phyloP scores from a whole-genome alignment of 2,888 invertebrate species.

The Malacosoma neustria region DNA sequence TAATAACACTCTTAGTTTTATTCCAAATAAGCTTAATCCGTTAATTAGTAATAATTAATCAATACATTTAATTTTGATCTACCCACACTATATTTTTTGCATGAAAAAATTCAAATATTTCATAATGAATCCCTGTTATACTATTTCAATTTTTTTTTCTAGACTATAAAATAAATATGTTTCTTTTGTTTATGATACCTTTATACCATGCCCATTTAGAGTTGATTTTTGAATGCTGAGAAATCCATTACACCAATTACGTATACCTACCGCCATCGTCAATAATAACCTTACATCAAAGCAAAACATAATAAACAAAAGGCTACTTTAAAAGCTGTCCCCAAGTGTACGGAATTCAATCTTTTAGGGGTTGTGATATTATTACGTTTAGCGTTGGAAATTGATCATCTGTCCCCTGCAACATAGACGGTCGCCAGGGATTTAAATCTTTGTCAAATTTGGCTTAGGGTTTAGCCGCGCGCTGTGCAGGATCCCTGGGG shows the following conservation, averaged over 20 bases:
- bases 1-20: no score
- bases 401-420: slow-evolving; percentile 38
- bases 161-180: no score
- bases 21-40: no score
- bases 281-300: background rate
- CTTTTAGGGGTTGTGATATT: slow-evolving; percentile 44
- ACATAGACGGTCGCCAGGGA: slow-evolving; percentile 37
- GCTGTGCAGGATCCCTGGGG: slow-evolving; percentile 38
- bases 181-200: no score
- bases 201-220: no score
- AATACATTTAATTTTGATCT: no score
- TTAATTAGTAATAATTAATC: no score
- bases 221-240: no score
- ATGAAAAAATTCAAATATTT: no score
- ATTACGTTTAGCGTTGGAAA: slow-evolving; percentile 52
- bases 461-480: slow-evolving; percentile 24
- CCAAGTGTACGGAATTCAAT: slow-evolving; percentile 18
- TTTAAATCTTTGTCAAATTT: slow-evolving; percentile 43
- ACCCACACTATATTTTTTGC: no score
- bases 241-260: background rate
- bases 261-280: background rate
- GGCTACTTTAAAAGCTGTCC: slow-evolving; percentile 23
- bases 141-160: no score
- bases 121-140: no score
- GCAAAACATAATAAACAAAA: slow-evolving; percentile 9